Base-by-base conservation (phyloP, 2,888 invertebrate genomes). In the Nomada flava region DNA sequence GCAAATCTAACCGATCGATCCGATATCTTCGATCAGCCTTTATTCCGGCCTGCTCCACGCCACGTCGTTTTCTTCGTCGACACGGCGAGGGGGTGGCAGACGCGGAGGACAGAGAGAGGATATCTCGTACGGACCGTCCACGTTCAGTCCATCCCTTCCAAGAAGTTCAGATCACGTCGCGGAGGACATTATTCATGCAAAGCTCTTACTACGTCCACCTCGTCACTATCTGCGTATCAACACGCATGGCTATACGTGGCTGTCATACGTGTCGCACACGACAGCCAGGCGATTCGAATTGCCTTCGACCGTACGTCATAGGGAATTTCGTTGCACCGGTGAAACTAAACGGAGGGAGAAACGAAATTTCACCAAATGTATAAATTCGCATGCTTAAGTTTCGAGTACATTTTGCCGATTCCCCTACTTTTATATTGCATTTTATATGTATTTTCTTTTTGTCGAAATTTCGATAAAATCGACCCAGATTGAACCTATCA, bases 151-250 rank as follows among this genome's bases (percentile, higher is more conserved):
- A 77, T 85, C 84, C 83, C 89, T 91, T 90, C 90, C 86, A 81
- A 90, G 90, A 91, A 91, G 89, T 80, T 83, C 85, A 74, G 89
- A 89, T 90, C 87, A 88, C 89, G 88, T 87, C 86, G 86, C 47
- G 85, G 79, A 73, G 88, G 79, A 87, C 90, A 91, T 91, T 91
- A 91, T 91, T 91, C 90, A 91, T 91, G 91, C 91, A 89, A 89
- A 88, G 86, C 89, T 85, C 84, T 78, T 84, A 84, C 84, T 82
- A 83, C 84, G 74, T 86, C 84, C 84, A 68, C 82, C 86, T 60
- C 78, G 82, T 86, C 82, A 74, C 80, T 87, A 84, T 84, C 84
- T 83, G 77, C 74, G 83, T 80, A 79, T 82, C 83, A 82, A 82
- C 83, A 83, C 83, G 83, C 83, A 82, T 73, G 76, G 65, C 20